Evolutionary conservation across 2,113 vertebrate species (phyloP).

Genomic region (Brachypteracias leptosomus): DNA sequence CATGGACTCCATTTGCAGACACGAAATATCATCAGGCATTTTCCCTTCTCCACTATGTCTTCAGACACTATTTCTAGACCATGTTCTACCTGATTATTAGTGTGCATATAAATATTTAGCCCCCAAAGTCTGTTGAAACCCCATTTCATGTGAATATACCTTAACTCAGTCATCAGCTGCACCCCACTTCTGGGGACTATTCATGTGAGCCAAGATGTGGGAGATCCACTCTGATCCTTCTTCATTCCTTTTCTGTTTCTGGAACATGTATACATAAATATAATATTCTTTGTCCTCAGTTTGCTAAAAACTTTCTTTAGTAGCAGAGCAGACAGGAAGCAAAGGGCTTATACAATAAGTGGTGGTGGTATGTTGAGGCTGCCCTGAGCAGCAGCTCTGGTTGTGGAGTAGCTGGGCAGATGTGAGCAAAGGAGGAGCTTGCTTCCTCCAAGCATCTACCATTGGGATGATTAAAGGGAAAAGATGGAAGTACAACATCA

Average conservation of each 20-base stretch:
- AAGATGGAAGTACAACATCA: not conserved
- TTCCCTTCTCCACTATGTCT: not conserved
- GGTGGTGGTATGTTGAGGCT: not conserved
- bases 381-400: not conserved
- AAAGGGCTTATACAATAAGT: not conserved
- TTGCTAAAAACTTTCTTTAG: not conserved
- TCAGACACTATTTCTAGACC: not conserved
- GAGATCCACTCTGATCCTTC: not conserved
- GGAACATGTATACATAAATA: not conserved
- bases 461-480: not conserved
- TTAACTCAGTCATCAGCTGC: not conserved
- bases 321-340: not conserved
- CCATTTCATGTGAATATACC: not conserved
- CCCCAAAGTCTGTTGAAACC: not conserved
- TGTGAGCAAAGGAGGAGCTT: not conserved
- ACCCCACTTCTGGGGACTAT: not conserved
- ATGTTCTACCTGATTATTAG: not conserved
- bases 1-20: not conserved
- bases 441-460: not conserved
- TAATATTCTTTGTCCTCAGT: not conserved
- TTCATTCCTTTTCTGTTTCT: not conserved
- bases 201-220: accelerated
- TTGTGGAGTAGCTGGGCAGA: not conserved
- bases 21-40: not conserved
- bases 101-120: not conserved